Base-by-base conservation (phyloP, 2,113 vertebrate genomes). In the Gnathonemus longibarbis region DNA sequence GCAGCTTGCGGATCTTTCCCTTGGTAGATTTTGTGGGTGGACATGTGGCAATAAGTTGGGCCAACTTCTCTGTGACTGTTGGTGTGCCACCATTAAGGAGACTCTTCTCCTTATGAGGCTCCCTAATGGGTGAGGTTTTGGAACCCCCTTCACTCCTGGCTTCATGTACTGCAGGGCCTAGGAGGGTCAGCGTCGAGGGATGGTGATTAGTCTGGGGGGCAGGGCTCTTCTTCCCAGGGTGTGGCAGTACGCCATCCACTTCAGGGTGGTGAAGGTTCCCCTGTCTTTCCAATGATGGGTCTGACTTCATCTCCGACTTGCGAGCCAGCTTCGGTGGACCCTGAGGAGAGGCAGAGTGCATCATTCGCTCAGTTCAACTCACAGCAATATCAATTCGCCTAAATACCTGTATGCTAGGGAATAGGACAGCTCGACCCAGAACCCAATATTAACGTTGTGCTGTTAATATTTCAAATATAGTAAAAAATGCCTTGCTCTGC, bases 21-120 rank as follows among this genome's bases (percentile, higher is more conserved):
- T 98, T 99, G 94, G 97, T 96, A 95, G 97, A 97, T 96, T 99
- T 99, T 90, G 97, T 95, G 88, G 97, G 97, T 88, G 98, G 98
- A 92, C 98, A 99, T 88, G 97, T 99, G 70, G 97, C 98, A 92
- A 99, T 99, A 66, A 99, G 98, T 50, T 98, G 97, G 89, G 98
- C 98, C 93, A 99, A 94, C 93, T 99, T 99, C 91, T 99, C 98
- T 39, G 97, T 98, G 58, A 99, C 97, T 0, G 97, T 97, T 21
- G 97, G 96, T 7, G 96, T 92, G 80, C 97, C 95, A 95, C 98
- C 98, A 0, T 96, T 97, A 88, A 94, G 92, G 90, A 90, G 88
- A 94, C 94, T 93, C 94, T 96, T 92, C 94, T 95, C 97, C 95
- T 97, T 96, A 91, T 94, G 94, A 95, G 95, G 92, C 50, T 96